Conservation (phyloP, 2,888 invertebrate species). For the Dasypogon diadema region DNA sequence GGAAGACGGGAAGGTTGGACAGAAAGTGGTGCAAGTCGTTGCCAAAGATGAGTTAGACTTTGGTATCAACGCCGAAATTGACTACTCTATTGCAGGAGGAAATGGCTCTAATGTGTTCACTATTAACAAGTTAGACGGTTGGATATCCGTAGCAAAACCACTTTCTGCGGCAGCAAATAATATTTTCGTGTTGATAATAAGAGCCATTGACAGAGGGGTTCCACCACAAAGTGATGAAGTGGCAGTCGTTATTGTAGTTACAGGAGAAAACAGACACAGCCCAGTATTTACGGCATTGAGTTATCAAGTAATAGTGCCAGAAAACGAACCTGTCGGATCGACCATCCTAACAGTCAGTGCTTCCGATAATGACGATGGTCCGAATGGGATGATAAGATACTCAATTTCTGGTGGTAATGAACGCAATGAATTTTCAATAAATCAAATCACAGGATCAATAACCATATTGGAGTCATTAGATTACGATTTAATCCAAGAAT, state of each 20-base stretch:
- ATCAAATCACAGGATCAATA: conserved; percentile 82
- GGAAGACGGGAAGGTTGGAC: conserved; percentile 78
- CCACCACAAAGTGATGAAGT: conserved; percentile 87
- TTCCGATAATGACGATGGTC: conserved; percentile 86
- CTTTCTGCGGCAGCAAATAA: conserved; percentile 71
- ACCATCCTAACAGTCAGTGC: conserved; percentile 88
- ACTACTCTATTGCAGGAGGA: conserved; percentile 79
- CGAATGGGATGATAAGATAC: conserved; percentile 90
- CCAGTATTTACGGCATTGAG: conserved; percentile 87
- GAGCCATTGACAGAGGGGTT: conserved; percentile 88
- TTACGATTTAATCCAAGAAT: conserved; percentile 87
- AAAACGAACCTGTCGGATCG: conserved; percentile 89
- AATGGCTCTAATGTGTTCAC: conserved; percentile 83
- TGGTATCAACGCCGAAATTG: conserved; percentile 90
- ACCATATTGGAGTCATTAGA: conserved; percentile 85
- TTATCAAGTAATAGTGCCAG: conserved; percentile 91
- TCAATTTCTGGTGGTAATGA: conserved; percentile 87
- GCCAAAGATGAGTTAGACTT: conserved; percentile 85
- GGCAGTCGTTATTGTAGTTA: conserved; percentile 80
- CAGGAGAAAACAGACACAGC: conserved; percentile 83
- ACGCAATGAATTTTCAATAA: conserved; percentile 82
- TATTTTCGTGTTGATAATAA: conserved; percentile 77
- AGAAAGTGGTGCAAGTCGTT: conserved; percentile 78
- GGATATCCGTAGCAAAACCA: conserved; percentile 79
- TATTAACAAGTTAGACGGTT: conserved; percentile 83